Evolutionary conservation across 2,113 vertebrate genomes (phyloP).

Genomic region (Spea bombifrons): DNA sequence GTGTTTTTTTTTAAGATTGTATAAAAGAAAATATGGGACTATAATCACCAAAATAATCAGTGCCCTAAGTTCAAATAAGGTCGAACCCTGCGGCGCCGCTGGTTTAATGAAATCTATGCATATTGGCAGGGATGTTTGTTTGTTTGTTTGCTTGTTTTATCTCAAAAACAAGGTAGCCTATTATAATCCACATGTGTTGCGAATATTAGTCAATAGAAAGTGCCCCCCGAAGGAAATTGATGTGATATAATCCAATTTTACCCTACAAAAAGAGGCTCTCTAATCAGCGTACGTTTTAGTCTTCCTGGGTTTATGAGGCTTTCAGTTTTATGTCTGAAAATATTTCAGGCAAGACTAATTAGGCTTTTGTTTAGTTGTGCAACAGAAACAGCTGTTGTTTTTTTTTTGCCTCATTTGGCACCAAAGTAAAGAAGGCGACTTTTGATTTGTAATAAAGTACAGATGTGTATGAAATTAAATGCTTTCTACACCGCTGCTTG

Average conservation of each 20-base stretch:
- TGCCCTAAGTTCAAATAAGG: conserved; percentile 54
- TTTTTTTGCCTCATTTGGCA: conserved; percentile 68
- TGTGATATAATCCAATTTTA: conserved; percentile 66
- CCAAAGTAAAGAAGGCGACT: conserved; percentile 63
- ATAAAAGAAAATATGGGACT: not conserved
- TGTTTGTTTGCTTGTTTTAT: conserved; percentile 53
- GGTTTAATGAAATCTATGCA: conserved; percentile 60
- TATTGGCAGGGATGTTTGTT: conserved; percentile 57
- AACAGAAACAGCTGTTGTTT: conserved; percentile 72
- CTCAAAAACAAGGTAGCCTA: conserved; percentile 68
- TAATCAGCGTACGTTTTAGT: conserved; percentile 61
- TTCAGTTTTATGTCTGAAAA: conserved; percentile 66
- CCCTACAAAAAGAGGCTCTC: conserved; percentile 65
- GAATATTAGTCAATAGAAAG: conserved; percentile 60
- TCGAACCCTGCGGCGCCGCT: conserved; percentile 52
- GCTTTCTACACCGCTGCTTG: conserved; percentile 57
- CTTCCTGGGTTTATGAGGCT: conserved; percentile 58
- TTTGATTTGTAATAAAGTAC: conserved; percentile 71
- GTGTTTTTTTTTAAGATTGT: too few species aligned
- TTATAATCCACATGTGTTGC: conserved; percentile 68
- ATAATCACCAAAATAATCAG: not conserved
- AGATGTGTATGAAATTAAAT: conserved; percentile 73
- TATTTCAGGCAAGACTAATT: conserved; percentile 70
- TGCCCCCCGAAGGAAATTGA: conserved; percentile 60
- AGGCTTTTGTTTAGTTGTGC: conserved; percentile 67